A percentile compares a stretch with the other conserved stretches of the same genome.
Evolutionary conservation across 2,888 invertebrate genomes (phyloP).

Genomic region (Brachyptera risi): DNA sequence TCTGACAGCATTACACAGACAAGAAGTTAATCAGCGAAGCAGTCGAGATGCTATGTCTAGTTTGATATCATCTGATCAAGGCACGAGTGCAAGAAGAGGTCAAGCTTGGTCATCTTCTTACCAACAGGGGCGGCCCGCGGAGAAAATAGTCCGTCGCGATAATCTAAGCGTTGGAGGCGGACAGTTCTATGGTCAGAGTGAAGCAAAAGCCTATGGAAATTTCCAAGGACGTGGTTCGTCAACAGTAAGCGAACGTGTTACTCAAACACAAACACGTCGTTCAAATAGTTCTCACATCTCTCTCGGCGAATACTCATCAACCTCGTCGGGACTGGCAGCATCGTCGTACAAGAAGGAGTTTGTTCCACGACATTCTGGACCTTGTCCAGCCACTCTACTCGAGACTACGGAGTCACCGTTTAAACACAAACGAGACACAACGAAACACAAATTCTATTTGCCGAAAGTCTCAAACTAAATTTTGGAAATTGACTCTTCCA

Average conservation of each 20-base stretch:
- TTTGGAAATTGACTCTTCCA: too few species aligned
- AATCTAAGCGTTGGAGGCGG: slow-evolving; percentile 65
- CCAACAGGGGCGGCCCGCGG: slow-evolving; percentile 56
- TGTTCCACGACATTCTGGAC: slow-evolving; percentile 63
- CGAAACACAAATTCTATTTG: slow-evolving; percentile 79
- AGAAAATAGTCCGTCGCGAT: slow-evolving; percentile 58
- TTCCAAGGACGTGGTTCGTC: slow-evolving; percentile 43
- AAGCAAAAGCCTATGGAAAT: slow-evolving; percentile 62
- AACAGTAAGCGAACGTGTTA: slow-evolving; percentile 36
- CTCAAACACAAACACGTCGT: slow-evolving; percentile 54
- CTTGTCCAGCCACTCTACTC: slow-evolving; percentile 75
- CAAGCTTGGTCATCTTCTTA: slow-evolving; percentile 50
- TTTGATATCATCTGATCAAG: slow-evolving; percentile 50
- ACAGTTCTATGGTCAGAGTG: slow-evolving; percentile 65
- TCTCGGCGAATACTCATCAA: slow-evolving; percentile 55
- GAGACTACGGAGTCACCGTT: slow-evolving; percentile 67
- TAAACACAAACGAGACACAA: slow-evolving; percentile 79
- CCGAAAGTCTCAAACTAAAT: slow-evolving; percentile 51
- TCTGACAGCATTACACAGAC: slow-evolving; percentile 73
- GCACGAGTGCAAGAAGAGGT: slow-evolving; percentile 47
- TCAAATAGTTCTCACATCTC: slow-evolving; percentile 72
- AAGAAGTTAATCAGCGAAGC: slow-evolving; percentile 41
- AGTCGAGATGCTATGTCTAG: slow-evolving; percentile 27
- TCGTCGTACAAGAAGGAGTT: slow-evolving; percentile 73
- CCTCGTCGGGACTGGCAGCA: slow-evolving; percentile 52